phyloP scores from a whole-genome alignment of 2,888 invertebrate genomes.

The Cantharis nigra region DNA sequence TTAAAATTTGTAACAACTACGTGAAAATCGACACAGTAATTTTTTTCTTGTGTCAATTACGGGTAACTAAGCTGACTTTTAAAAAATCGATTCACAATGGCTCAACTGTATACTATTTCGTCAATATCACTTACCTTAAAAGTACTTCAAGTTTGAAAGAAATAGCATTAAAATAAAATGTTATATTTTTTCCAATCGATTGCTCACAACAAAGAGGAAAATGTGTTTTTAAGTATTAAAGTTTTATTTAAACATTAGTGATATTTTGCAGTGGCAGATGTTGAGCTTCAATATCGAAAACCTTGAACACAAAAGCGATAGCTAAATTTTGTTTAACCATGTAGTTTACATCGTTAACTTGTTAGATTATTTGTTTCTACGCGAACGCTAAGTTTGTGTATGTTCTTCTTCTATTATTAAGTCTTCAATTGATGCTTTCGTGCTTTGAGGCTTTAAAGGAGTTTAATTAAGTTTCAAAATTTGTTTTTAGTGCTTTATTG shows the following conservation, averaged over 20 bases:
- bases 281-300: background rate
- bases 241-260: background rate
- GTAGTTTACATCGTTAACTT: background rate
- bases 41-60: background rate
- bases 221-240: background rate
- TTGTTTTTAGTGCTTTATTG: slow-evolving; percentile 5
- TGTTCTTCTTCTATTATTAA: background rate
- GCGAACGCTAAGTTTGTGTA: background rate
- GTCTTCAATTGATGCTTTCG: slow-evolving; percentile 1
- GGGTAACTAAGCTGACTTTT: background rate
- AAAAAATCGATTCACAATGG: background rate
- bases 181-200: background rate
- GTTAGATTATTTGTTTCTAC: background rate
- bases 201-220: background rate
- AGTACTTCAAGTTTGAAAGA: background rate
- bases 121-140: background rate
- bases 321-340: background rate
- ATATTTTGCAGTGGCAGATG: background rate
- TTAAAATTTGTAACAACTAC: background rate
- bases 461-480: slow-evolving; percentile 1
- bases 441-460: background rate
- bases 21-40: background rate
- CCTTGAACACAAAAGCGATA: background rate
- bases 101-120: background rate
- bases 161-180: background rate